phyloP scores from a whole-genome alignment of 2,797 vertebrate genomes.

The Urophycis tenuis region DNA sequence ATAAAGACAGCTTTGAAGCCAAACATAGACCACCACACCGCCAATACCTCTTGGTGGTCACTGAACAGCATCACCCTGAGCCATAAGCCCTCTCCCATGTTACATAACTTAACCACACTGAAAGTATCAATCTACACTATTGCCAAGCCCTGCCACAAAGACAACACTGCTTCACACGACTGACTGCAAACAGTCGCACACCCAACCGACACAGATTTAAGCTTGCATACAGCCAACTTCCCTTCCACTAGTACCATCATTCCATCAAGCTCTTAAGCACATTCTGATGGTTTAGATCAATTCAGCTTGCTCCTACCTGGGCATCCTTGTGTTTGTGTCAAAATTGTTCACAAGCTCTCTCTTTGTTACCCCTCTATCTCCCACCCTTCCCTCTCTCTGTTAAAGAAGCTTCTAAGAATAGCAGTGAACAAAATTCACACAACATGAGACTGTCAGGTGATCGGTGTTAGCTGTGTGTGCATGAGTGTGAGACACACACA shows the following conservation, averaged over 20 bases:
- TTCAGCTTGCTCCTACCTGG: constrained; percentile 71
- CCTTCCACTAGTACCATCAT: background rate
- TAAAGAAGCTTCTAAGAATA: constrained; percentile 86
- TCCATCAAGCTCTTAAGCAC: constrained; percentile 19
- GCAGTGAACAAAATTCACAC: constrained; percentile 86
- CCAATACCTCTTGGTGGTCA: background rate
- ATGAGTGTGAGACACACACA: too few species aligned
- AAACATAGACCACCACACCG: background rate
- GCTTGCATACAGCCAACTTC: background rate
- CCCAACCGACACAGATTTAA: background rate
- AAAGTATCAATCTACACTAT: constrained; percentile 15
- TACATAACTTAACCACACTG: constrained; percentile 23
- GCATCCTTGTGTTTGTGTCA: constrained; percentile 70
- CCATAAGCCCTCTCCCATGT: constrained; percentile 15
- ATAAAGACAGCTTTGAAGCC: background rate
- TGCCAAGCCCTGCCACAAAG: background rate
- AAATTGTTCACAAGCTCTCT: constrained; percentile 54
- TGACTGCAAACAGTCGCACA: background rate
- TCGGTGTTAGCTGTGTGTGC: constrained; percentile 62
- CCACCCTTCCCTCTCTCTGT: constrained; percentile 41
- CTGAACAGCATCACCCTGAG: constrained; percentile 15
- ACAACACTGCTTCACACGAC: constrained; percentile 4
- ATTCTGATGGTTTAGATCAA: constrained; percentile 39
- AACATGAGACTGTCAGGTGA: constrained; percentile 94
- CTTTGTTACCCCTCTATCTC: constrained; percentile 50